Percentiles rank a stretch among this genome's conserved stretches.
These are phyloP conservation scores for Hycleus cichorii DNA, from an alignment of 1,140 invertebrate genomes.

Conservation along the genomic window DNA sequence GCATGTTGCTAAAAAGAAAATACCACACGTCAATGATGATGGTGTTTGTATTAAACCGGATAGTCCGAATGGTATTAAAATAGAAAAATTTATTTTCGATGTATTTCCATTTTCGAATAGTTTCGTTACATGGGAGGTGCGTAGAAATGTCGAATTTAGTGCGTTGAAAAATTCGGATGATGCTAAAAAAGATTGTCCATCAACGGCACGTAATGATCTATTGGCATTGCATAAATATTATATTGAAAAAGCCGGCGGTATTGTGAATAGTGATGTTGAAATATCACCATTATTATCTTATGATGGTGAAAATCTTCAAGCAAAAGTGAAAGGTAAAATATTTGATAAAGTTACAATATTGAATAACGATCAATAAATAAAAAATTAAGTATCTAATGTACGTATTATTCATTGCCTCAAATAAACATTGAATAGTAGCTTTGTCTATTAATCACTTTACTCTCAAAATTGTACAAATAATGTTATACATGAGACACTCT, in stretches of 20 bases:
- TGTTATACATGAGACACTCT: too few species aligned
- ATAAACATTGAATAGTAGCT: too few species aligned
- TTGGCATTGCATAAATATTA: slow-evolving; percentile 76
- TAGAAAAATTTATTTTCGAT: slow-evolving; percentile 99
- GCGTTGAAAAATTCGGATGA: slow-evolving; percentile 91
- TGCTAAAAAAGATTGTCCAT: slow-evolving; percentile 82
- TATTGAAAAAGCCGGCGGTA: slow-evolving; percentile 77
- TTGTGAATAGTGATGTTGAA: slow-evolving; percentile 67
- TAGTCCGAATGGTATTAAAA: slow-evolving; percentile 92
- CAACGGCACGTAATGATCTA: slow-evolving; percentile 74
- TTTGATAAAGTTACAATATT: slow-evolving; percentile 18
- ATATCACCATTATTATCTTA: slow-evolving; percentile 90
- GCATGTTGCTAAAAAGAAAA: slow-evolving; percentile 97
- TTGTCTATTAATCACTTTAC: too few species aligned
- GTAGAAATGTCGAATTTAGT: slow-evolving; percentile 90
- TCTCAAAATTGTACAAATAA: too few species aligned
- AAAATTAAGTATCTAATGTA: too few species aligned
- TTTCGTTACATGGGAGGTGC: slow-evolving; percentile 91
- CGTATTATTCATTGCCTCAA: too few species aligned
- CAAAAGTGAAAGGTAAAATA: slow-evolving; percentile 26
- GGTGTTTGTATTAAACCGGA: slow-evolving; percentile 68
- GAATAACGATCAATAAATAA: background rate
- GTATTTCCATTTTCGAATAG: slow-evolving; percentile 89
- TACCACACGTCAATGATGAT: slow-evolving; percentile 72
- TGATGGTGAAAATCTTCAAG: slow-evolving; percentile 73